These are phyloP conservation scores for Sialia sialis DNA, from an alignment of 2,113 vertebrate species.

Conservation along the genomic window DNA sequence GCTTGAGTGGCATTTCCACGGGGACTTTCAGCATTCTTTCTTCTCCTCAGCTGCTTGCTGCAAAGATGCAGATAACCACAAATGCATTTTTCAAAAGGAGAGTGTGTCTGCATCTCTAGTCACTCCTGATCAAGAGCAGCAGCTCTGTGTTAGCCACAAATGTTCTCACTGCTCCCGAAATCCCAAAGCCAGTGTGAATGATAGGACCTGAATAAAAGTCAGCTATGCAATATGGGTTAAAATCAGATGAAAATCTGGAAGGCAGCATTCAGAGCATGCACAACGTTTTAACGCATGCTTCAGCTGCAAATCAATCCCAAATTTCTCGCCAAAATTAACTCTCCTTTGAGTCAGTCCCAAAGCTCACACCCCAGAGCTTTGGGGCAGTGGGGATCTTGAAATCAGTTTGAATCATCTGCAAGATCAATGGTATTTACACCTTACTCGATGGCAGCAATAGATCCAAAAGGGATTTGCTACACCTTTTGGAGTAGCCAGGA, in stretches of 20 bases:
- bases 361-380: not conserved
- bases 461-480: not conserved
- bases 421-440: not conserved
- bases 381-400: not conserved
- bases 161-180: not conserved
- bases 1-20: not conserved
- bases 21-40: not conserved
- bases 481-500: not conserved
- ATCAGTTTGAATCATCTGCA: not conserved
- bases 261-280: not conserved
- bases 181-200: not conserved
- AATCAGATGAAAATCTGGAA: not conserved
- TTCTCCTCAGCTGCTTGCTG: not conserved
- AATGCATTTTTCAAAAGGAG: not conserved
- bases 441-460: not conserved
- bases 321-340: not conserved
- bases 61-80: not conserved
- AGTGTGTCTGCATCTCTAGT: not conserved
- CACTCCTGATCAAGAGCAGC: not conserved
- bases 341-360: not conserved
- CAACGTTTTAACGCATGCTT: accelerated
- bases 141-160: not conserved
- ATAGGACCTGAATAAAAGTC: not conserved
- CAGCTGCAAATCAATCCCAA: not conserved
- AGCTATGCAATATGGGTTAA: not conserved